Evolutionary conservation across 2,888 invertebrate species (phyloP), one percentile per base, ranked within the genome.

Genomic region (Cerastis rubricosa): DNA sequence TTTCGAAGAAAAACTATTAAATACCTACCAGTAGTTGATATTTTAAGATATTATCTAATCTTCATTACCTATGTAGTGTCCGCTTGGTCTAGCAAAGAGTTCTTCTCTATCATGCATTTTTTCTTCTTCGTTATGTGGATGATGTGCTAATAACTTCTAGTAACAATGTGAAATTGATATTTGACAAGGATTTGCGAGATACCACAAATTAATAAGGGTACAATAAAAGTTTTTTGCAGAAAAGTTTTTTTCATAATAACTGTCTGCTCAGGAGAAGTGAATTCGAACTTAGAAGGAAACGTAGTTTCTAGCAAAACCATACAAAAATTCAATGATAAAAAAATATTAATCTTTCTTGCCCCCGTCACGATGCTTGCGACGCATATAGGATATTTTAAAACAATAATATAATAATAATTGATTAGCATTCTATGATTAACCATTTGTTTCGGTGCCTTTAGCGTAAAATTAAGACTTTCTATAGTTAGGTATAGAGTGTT

Each of bases 11-110:
- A 75, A 70, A 66, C 17, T n/a, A 9, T 64, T 47, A n/a, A 71
- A 77, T 77, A 69, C 25, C 40, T 77, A 69, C 25, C 40, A 76
- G 25, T 70, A 35, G 66, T 70, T 80, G 25, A 47, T 80, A 70
- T 82, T 82, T 47, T 76, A 49, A 66, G 8, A 59, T 68, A 22
- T 45, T 65, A 40, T 43, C 9, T 69, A 47, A 76, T 61, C 11
- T 35, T 35, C 35, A 35, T 1, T n/a, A n/a, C n/a, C n/a, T 35
- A 35, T 35, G 1, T 3, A 35, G 2, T 35, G 35, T 2, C 35
- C 35, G 35, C 3, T 35, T 3, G 35, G 35, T 35, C 35, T 35
- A 35, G 35, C 35, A 35, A 35, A 35, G 35, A 35, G 35, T 35
- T 35, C 1, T 35, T 35, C 35, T 35, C 35, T 35, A 35, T 35